Evolutionary conservation across 2,113 vertebrate species (phyloP).

Genomic region (Tetraodon nigroviridis): DNA sequence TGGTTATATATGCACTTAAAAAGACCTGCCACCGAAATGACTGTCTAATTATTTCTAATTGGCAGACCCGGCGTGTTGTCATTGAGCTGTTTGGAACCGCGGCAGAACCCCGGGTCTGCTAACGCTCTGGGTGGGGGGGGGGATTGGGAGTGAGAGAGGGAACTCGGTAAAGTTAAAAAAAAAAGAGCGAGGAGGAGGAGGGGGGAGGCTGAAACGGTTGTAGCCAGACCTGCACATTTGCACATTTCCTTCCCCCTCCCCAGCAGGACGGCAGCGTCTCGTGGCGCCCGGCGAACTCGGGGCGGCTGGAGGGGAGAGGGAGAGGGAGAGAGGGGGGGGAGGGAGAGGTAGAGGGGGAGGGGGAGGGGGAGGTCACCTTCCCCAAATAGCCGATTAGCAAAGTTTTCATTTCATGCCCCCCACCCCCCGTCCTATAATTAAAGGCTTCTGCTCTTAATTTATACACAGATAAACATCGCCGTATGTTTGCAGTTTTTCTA

Average conservation of each 20-base stretch:
- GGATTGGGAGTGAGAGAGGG: constrained; percentile 17
- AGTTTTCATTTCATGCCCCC: constrained; percentile 42
- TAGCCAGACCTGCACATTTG: constrained; percentile 37
- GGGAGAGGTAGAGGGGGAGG: too few relatives aligned
- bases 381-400: constrained; percentile 52
- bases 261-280: constrained; percentile 48
- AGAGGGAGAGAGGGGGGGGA: too few relatives aligned
- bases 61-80: constrained; percentile 95
- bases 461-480: constrained; percentile 59
- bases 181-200: constrained; percentile 12
- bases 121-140: constrained; percentile 83
- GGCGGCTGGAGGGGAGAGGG: too few relatives aligned
- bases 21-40: constrained; percentile 97
- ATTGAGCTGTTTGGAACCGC: constrained; percentile 95
- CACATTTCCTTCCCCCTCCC: constrained; percentile 28
- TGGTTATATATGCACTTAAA: constrained; percentile 99
- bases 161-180: constrained; percentile 1
- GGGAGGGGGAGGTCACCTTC: constrained; percentile 44
- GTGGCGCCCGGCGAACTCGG: constrained; percentile 24
- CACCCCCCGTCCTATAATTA: constrained; percentile 46
- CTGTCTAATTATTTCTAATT: constrained; percentile 99
- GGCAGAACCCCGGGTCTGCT: constrained; percentile 85
- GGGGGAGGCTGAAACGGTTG: constrained; percentile 10
- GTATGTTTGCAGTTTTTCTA: constrained; percentile 52
- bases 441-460: constrained; percentile 61